phyloP scores from a whole-genome alignment of 2,113 vertebrate species.

The Patagioenas fasciata region DNA sequence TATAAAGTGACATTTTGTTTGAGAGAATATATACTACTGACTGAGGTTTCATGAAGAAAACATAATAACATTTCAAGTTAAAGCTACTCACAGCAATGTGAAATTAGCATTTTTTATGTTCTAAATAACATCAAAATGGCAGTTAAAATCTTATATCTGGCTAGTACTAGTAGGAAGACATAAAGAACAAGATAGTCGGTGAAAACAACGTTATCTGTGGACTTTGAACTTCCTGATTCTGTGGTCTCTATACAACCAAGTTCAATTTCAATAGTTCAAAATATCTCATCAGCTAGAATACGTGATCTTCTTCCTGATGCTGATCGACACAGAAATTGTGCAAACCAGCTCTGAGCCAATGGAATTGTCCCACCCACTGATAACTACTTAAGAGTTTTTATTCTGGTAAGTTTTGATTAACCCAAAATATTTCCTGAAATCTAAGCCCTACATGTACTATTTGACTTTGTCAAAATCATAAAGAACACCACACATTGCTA shows the following conservation, averaged over 20 bases:
- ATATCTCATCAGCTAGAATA: neutral
- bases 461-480: neutral
- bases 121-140: neutral
- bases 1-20: neutral
- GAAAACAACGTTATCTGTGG: neutral
- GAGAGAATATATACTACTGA: neutral
- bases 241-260: accelerated
- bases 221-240: neutral
- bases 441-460: neutral
- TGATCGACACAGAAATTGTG: neutral
- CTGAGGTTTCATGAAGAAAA: neutral
- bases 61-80: neutral
- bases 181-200: neutral
- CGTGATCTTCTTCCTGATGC: too few relatives aligned
- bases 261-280: neutral
- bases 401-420: neutral
- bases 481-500: neutral
- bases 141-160: neutral
- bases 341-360: neutral
- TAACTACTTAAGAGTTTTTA: neutral
- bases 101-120: neutral
- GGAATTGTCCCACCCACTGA: neutral
- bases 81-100: neutral
- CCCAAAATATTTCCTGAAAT: neutral
- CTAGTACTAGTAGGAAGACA: neutral